Conservation (phyloP, 2,888 invertebrate species). For the Drosophila aldrichi region DNA sequence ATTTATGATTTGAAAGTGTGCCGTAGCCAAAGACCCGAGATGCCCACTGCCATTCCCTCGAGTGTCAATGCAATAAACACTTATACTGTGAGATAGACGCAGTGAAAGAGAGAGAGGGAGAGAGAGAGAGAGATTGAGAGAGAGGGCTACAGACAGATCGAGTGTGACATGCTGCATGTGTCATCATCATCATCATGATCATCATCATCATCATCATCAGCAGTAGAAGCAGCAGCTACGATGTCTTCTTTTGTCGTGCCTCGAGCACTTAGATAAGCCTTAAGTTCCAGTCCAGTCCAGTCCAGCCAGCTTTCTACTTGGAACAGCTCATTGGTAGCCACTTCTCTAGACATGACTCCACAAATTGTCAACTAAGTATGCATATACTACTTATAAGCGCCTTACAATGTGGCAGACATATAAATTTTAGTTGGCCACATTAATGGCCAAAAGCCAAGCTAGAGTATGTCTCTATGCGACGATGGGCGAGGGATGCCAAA, state of each 20-base stretch:
- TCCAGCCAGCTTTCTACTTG: conserved; percentile 13
- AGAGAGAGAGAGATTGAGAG: conserved; percentile 7
- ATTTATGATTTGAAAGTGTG: conserved; percentile 80
- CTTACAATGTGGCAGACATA: conserved; percentile 67
- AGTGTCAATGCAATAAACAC: conserved; percentile 81
- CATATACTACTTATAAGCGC: conserved; percentile 68
- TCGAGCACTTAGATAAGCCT: conserved; percentile 72
- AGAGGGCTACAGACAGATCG: conserved; percentile 3
- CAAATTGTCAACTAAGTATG: conserved; percentile 76
- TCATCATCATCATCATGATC: conserved; percentile 61
- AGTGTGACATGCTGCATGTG: conserved; percentile 69
- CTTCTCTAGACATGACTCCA: conserved; percentile 33
- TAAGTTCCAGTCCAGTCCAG: conserved; percentile 21
- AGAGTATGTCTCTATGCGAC: conserved; percentile 35
- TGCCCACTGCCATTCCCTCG: conserved; percentile 36
- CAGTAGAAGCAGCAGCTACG: conserved; percentile 34
- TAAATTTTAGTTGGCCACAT: conserved; percentile 65
- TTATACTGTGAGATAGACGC: conserved; percentile 25
- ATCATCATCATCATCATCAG: conserved; percentile 50
- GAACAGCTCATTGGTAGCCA: conserved; percentile 19
- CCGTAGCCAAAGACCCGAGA: conserved; percentile 43
- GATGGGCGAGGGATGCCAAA: conserved; percentile 27
- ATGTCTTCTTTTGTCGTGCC: conserved; percentile 69
- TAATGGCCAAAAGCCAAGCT: conserved; percentile 49
- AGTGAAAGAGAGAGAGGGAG: conserved; percentile 6